Evolutionary conservation across 2,797 vertebrate species (phyloP), one percentile per base, ranked within the genome.

Genomic region (Ambastaia sidthimunki): DNA sequence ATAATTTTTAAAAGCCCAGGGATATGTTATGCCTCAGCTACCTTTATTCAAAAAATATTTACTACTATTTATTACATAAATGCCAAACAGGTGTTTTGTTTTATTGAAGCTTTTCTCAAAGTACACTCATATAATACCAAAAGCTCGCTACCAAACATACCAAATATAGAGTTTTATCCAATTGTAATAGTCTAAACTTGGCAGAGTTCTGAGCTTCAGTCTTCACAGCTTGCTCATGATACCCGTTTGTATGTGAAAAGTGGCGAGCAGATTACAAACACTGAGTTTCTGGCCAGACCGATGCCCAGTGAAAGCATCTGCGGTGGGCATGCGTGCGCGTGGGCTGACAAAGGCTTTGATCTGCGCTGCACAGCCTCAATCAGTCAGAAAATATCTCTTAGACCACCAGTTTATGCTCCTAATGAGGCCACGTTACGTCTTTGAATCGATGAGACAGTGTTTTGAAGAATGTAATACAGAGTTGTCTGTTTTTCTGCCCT

Each of bases 281-380:
- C 65, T 44, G 47, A 18, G 10, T 71, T 67, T 74, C 69, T 67
- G 63, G 62, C 54, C 65, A 76, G 57, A 71, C 66, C 71, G 41
- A 19, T 68, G 18, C 28, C 44, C 52, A 28, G 21, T n/a, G 16
- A 74, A 74, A 72, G 50, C 23, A 57, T 80, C 63, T 62, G 60
- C 65, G 34, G 16, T 74, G 52, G n/a, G 55, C 31, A 31, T 74
- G 23, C 25, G 65, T 31, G 65, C 21, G 55, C 63, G 71, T 69
- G 28, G 55, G 52, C 55, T 25, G 54, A 31, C 34, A 47, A 16
- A 69, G 28, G 76, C 68, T 90, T 90, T 88, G 73, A 89, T 90
- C 79, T 86, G 72, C 63, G 73, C 75, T 77, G 48, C 70, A 41
- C 77, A 72, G 76, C 77, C 72, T 88, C 71, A 84, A 85, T 84